Evolutionary conservation across 2,888 invertebrate species (phyloP).

Genomic region (Laothoe populi): DNA sequence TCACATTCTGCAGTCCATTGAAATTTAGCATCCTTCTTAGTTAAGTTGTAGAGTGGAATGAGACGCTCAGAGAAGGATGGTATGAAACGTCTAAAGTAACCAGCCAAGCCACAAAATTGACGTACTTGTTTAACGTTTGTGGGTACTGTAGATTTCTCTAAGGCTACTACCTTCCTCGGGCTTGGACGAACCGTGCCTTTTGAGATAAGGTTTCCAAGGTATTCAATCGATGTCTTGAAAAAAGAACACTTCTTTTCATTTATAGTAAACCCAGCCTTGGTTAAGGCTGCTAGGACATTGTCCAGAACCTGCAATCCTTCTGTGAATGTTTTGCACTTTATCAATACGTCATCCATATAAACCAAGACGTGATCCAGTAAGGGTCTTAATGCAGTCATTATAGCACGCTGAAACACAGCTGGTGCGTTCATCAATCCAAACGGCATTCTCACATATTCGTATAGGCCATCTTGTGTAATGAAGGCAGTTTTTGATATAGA

Average conservation of each 20-base stretch:
- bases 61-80: constrained; percentile 33
- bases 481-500: constrained; percentile 42
- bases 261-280: constrained; percentile 44
- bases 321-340: too few relatives aligned
- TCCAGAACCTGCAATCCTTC: too few relatives aligned
- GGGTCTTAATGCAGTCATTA: constrained; percentile 30
- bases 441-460: constrained; percentile 39
- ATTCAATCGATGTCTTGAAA: constrained; percentile 42
- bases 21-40: constrained; percentile 38
- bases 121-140: constrained; percentile 39
- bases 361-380: constrained; percentile 14
- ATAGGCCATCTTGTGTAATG: constrained; percentile 42
- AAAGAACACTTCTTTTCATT: constrained; percentile 42
- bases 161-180: constrained; percentile 43
- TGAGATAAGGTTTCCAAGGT: constrained; percentile 41
- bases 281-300: neutral
- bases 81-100: constrained; percentile 36
- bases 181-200: constrained; percentile 44
- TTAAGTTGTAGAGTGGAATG: constrained; percentile 42
- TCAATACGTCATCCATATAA: neutral
- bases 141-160: constrained; percentile 43
- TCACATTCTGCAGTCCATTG: constrained; percentile 36
- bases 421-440: constrained; percentile 45
- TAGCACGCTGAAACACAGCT: constrained; percentile 40
- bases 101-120: constrained; percentile 36